Percentiles rank a stretch among this genome's conserved stretches.
phyloP scores from a whole-genome alignment of 2,888 invertebrate species.

The Apeira syringaria region DNA sequence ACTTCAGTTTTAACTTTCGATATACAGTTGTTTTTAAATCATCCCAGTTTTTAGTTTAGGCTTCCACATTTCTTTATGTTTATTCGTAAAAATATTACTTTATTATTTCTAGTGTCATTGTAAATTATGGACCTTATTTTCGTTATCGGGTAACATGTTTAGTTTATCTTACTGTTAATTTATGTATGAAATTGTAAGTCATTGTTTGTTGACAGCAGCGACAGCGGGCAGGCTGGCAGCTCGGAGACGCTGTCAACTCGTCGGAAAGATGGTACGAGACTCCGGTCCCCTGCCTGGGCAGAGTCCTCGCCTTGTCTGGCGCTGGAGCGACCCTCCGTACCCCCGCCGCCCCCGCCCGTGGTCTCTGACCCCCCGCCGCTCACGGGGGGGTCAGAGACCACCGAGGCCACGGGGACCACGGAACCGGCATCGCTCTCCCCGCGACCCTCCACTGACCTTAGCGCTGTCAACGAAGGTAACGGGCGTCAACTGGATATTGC shows the following conservation, averaged over 20 bases:
- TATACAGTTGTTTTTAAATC: too few relatives aligned
- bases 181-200: too few relatives aligned
- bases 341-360: conserved; percentile 57
- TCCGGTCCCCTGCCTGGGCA: conserved; percentile 46
- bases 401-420: conserved; percentile 26
- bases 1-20: too few relatives aligned
- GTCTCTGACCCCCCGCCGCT: conserved; percentile 24
- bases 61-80: too few relatives aligned
- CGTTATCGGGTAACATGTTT: too few relatives aligned
- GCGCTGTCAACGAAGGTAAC: conserved; percentile 82
- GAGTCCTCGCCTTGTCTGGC: conserved; percentile 72
- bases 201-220: conserved; percentile 60
- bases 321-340: conserved; percentile 57
- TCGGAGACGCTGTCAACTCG: conserved; percentile 56
- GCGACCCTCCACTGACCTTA: conserved; percentile 60
- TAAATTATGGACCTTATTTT: too few relatives aligned
- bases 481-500: conserved; percentile 61
- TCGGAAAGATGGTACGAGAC: conserved; percentile 52
- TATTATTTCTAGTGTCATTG: too few relatives aligned
- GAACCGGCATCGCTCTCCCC: conserved; percentile 20
- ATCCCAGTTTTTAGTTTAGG: too few relatives aligned
- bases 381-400: conserved; percentile 25
- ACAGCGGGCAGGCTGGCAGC: conserved; percentile 64
- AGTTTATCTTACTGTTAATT: too few relatives aligned
- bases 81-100: too few relatives aligned